These are phyloP conservation scores for Halisarca cf. caerulea DNA, from an alignment of 37 sponge, comb jelly and placozoan genomes.

Conservation along the genomic window DNA sequence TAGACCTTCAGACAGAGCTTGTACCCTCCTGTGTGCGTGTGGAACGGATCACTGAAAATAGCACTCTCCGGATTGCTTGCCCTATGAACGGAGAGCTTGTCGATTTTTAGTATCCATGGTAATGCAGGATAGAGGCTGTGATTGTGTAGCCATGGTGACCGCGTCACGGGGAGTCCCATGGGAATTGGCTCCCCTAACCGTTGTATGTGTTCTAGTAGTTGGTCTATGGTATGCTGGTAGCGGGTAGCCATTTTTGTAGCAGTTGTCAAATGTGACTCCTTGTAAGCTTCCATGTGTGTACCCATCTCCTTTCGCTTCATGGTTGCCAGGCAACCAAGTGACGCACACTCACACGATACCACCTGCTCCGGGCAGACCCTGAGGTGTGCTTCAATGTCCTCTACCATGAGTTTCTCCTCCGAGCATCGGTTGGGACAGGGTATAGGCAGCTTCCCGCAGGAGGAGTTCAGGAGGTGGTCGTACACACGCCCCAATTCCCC, in stretches of 20 bases:
- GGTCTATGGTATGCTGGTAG: not conserved
- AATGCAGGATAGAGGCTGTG: not conserved
- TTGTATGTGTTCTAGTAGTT: not conserved
- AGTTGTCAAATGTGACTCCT: not conserved
- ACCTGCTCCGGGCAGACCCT: conserved; percentile 11
- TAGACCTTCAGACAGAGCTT: conserved; percentile 18
- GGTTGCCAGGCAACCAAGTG: not conserved
- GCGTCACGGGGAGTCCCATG: not conserved
- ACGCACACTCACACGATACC: conserved; percentile 10
- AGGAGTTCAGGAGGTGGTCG: not conserved
- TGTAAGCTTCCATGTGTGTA: not conserved
- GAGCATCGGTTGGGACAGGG: conserved; percentile 24
- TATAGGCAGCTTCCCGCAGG: conserved; percentile 16
- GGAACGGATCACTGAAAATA: not conserved
- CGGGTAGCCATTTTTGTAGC: not conserved
- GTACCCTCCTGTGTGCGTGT: not conserved
- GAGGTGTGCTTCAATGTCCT: conserved; percentile 8
- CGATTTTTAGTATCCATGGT: conserved; percentile 1
- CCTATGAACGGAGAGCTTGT: not conserved
- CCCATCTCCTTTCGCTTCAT: not conserved
- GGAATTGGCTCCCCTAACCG: not conserved
- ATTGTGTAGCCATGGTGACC: not conserved
- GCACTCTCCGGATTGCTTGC: not conserved
- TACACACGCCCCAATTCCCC: not conserved
- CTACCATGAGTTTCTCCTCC: not conserved